Conservation (phyloP, 2,888 invertebrate species). For the Zele albiditarsus region DNA sequence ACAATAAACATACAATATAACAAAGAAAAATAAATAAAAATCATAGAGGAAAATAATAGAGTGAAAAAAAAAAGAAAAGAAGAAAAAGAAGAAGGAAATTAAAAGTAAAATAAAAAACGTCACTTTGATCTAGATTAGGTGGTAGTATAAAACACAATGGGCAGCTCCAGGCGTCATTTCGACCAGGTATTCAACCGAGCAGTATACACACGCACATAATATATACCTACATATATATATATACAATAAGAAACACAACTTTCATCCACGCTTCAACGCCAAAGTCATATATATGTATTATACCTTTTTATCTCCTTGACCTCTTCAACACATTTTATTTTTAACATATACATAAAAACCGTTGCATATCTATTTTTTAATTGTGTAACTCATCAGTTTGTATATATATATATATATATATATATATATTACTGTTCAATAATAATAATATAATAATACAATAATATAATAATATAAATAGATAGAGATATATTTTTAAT, state of each 20-base stretch:
- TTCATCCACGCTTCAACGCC: slow-evolving; percentile 37
- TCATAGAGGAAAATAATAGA: slow-evolving; percentile 3
- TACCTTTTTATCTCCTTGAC: slow-evolving; percentile 23
- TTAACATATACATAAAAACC: neutral
- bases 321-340: slow-evolving; percentile 21
- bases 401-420: neutral
- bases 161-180: slow-evolving; percentile 58
- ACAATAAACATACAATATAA: slow-evolving; percentile 41
- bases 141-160: slow-evolving; percentile 59
- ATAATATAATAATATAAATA: neutral
- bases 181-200: slow-evolving; percentile 54
- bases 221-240: slow-evolving; percentile 1
- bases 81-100: slow-evolving; percentile 53
- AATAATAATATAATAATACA: neutral
- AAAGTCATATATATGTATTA: slow-evolving; percentile 11
- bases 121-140: slow-evolving; percentile 64
- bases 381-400: slow-evolving; percentile 1
- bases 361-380: neutral
- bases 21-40: slow-evolving; percentile 37
- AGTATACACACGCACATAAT: slow-evolving; percentile 31
- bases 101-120: too few relatives aligned
- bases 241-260: slow-evolving; percentile 28
- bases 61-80: slow-evolving; percentile 45
- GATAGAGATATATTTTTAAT: neutral
- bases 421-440: neutral